phyloP scores from a whole-genome alignment of 2,113 vertebrate genomes.

The Lipophrys pholis region DNA sequence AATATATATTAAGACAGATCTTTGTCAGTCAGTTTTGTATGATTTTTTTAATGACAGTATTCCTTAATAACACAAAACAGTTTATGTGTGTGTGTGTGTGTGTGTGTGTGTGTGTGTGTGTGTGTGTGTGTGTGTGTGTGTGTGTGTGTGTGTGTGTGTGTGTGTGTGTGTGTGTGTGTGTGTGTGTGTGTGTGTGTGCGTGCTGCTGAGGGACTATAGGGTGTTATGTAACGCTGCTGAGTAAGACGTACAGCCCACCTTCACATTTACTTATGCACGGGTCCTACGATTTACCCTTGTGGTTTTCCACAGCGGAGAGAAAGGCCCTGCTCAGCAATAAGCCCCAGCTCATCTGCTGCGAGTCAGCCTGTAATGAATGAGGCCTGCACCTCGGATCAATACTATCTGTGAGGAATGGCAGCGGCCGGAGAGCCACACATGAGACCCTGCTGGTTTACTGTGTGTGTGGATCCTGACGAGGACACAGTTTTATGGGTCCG shows the following conservation, averaged over 20 bases:
- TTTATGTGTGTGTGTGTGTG: too few species aligned
- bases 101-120: too few species aligned
- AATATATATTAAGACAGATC: too few species aligned
- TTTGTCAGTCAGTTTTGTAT: too few species aligned
- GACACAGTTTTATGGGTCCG: too few species aligned
- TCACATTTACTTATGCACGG: conserved; percentile 69
- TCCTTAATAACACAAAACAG: too few species aligned
- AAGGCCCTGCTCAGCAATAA: conserved; percentile 81
- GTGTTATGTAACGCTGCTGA: conserved; percentile 67
- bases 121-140: too few species aligned
- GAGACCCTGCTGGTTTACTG: conserved; percentile 20
- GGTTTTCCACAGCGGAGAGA: conserved; percentile 62
- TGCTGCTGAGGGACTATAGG: not conserved
- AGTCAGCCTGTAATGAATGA: conserved; percentile 82
- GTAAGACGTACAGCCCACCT: conserved; percentile 55
- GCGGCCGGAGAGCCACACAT: conserved; percentile 66
- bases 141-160: too few species aligned
- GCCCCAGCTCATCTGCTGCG: conserved; percentile 75
- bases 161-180: too few species aligned
- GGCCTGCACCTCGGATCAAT: conserved; percentile 76
- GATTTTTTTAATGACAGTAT: too few species aligned
- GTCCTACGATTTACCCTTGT: conserved; percentile 66
- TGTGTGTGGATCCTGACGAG: conserved; percentile 1
- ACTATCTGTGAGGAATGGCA: conserved; percentile 81
- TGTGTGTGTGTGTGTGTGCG: too few species aligned